A percentile compares a stretch with the other conserved stretches of the same genome.
phyloP scores from a whole-genome alignment of 92 coral and sea anemone species.

The Anthopleura xanthogrammica region DNA sequence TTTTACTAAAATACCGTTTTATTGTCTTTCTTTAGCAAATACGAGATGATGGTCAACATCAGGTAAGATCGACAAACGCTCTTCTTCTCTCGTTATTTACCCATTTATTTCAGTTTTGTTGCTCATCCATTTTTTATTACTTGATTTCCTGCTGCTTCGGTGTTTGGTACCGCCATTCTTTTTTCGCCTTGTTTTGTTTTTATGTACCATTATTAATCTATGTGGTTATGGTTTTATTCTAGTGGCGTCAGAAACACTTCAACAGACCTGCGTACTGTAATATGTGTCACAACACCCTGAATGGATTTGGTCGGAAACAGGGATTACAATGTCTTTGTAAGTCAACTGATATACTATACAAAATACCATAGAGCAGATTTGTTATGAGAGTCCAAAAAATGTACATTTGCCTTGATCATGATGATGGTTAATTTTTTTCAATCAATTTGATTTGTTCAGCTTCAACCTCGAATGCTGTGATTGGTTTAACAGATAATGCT shows the following conservation, averaged over 20 bases:
- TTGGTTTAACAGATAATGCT: background rate
- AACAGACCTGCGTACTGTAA: conserved; percentile 93
- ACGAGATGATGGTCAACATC: conserved; percentile 98
- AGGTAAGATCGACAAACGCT: conserved; percentile 49
- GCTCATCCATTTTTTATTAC: background rate
- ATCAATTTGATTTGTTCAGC: background rate
- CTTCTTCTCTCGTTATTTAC: no score
- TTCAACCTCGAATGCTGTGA: background rate
- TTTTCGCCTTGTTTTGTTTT: background rate
- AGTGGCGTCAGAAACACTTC: conserved; percentile 99
- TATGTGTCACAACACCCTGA: conserved; percentile 93
- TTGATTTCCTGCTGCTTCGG: background rate
- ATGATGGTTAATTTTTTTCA: background rate
- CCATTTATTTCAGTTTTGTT: background rate
- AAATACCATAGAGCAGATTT: background rate
- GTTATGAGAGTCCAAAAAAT: background rate
- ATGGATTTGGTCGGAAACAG: conserved; percentile 96
- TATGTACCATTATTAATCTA: background rate
- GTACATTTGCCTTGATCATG: background rate
- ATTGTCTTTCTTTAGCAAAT: conserved; percentile 69
- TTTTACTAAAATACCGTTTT: background rate
- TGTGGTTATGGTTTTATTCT: background rate
- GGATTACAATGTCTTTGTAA: conserved; percentile 98
- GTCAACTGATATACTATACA: conserved; percentile 18
- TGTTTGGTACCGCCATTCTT: background rate